Conservation (phyloP, 2,888 invertebrate genomes). For the Actias luna region DNA sequence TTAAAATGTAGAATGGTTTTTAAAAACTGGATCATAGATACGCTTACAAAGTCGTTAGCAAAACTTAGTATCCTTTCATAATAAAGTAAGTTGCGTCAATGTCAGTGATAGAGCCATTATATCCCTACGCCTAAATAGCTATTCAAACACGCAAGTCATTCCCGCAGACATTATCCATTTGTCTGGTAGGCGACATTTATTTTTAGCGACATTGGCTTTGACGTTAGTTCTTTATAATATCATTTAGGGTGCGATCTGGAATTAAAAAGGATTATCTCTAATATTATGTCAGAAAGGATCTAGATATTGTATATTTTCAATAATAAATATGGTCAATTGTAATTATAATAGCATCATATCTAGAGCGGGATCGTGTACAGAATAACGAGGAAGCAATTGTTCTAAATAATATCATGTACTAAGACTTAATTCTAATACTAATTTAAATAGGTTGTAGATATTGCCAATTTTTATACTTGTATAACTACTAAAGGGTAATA, state of each 20-base stretch:
- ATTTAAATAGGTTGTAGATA: too few relatives aligned
- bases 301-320: neutral
- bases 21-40: too few relatives aligned
- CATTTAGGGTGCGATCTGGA: neutral
- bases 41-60: neutral
- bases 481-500: too few relatives aligned
- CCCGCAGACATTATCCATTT: neutral
- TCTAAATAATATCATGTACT: too few relatives aligned
- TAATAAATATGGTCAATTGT: too few relatives aligned
- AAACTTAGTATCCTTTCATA: neutral
- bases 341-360: neutral
- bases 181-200: neutral
- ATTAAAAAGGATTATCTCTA: neutral
- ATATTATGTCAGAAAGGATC: neutral
- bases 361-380: too few relatives aligned
- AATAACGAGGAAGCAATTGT: too few relatives aligned
- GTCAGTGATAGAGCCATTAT: neutral
- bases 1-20: too few relatives aligned
- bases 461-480: too few relatives aligned
- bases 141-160: conserved; percentile 2
- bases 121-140: neutral
- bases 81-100: neutral
- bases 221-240: conserved; percentile 3
- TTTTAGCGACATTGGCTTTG: conserved; percentile 11
- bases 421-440: too few relatives aligned